A percentile compares a stretch with the other conserved stretches of the same genome.
phyloP scores from a whole-genome alignment of 1,140 invertebrate genomes.

The Caenorhabditis brenneri region DNA sequence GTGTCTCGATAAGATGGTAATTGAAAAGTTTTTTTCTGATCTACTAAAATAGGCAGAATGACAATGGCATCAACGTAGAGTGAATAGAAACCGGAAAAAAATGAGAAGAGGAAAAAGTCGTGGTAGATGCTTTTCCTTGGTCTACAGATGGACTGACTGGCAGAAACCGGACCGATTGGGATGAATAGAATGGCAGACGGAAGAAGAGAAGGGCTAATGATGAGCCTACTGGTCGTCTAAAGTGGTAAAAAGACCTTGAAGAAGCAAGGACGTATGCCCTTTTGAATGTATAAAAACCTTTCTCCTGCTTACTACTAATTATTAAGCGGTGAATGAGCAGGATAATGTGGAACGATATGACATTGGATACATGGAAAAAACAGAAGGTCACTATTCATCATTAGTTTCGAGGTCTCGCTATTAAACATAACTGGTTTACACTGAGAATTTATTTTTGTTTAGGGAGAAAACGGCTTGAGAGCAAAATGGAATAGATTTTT shows the following conservation, averaged over 20 bases:
- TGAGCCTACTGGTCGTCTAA: constrained; percentile 23
- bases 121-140: not conserved
- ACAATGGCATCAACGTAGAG: constrained; percentile 39
- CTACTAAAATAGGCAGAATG: constrained; percentile 20
- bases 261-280: constrained; percentile 13
- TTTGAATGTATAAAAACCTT: not conserved
- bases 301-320: not conserved
- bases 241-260: constrained; percentile 37
- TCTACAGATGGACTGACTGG: not conserved
- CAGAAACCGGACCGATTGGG: constrained; percentile 5
- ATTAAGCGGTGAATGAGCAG: constrained; percentile 39
- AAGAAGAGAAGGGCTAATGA: not conserved
- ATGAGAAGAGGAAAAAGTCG: not conserved
- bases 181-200: not conserved
- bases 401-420: not conserved
- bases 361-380: constrained; percentile 1
- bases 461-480: too few relatives aligned
- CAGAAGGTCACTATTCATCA: not conserved
- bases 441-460: too few relatives aligned
- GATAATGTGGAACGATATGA: not conserved
- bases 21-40: not conserved
- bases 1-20: not conserved
- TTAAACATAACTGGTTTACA: too few relatives aligned
- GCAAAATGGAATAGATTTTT: too few relatives aligned
- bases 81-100: constrained; percentile 27